Conservation (phyloP, 2,113 vertebrate genomes). For the Microcebus jonahi region DNA sequence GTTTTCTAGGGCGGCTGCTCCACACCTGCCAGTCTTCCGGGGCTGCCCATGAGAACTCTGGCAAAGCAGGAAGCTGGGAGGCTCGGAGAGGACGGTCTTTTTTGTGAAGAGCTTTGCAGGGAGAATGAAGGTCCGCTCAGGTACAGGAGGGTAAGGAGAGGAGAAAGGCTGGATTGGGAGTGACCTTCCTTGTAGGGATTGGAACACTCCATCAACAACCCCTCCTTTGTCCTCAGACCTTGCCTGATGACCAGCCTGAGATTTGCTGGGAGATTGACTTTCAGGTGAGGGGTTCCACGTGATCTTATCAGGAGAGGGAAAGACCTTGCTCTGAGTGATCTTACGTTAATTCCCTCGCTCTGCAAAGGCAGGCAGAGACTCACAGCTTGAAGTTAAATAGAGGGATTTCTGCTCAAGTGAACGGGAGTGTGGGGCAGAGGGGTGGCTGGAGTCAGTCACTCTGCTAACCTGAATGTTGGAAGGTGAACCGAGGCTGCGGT, state of each 20-base stretch:
- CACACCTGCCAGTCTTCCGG: not conserved
- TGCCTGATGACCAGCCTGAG: slow-evolving; percentile 74
- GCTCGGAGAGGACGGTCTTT: not conserved
- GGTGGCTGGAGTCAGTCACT: accelerated
- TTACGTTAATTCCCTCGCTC: slow-evolving; percentile 66
- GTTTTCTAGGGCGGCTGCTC: not conserved
- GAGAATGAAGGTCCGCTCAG: not conserved
- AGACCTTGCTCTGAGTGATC: slow-evolving; percentile 76
- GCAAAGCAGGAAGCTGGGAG: not conserved
- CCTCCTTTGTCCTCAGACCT: slow-evolving; percentile 70
- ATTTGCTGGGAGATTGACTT: slow-evolving; percentile 79
- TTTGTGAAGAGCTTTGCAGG: not conserved
- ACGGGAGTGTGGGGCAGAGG: accelerated
- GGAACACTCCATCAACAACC: slow-evolving; percentile 74
- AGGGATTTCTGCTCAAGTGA: not conserved
- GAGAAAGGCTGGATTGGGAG: slow-evolving; percentile 31
- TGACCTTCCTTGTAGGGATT: slow-evolving; percentile 70
- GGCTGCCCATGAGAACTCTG: not conserved
- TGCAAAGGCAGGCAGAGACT: not conserved
- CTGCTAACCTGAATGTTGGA: not conserved
- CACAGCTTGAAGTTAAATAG: not conserved
- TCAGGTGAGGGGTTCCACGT: slow-evolving; percentile 77
- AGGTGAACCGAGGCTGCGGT: not conserved
- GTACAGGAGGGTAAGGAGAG: slow-evolving; percentile 43
- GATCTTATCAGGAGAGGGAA: slow-evolving; percentile 77